Evolutionary conservation across 2,797 vertebrate species (phyloP).

Genomic region (Lithobates sylvaticus): DNA sequence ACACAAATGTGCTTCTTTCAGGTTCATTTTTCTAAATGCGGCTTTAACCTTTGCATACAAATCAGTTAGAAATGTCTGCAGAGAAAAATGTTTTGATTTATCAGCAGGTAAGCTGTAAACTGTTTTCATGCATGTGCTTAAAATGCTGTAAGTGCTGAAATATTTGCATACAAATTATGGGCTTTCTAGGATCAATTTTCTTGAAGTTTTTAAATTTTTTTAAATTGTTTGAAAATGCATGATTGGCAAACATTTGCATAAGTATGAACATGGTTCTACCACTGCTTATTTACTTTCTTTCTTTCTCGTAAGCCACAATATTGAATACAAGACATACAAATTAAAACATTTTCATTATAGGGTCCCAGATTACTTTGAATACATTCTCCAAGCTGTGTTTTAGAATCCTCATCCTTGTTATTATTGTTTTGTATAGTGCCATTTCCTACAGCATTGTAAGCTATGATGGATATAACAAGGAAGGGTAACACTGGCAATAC

Average conservation of each 20-base stretch:
- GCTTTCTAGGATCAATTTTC: rapidly evolving
- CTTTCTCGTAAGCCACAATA: neutral
- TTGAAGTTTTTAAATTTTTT: neutral
- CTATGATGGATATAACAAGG: no score
- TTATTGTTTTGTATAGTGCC: no score
- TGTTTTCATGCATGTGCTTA: neutral
- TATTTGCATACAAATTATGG: constrained; percentile 2
- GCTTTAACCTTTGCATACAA: neutral
- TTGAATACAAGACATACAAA: neutral
- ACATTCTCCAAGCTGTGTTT: no score
- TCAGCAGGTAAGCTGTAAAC: neutral
- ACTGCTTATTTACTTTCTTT: neutral
- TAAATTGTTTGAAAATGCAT: neutral
- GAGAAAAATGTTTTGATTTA: neutral
- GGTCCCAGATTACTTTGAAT: neutral
- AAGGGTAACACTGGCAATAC: no score
- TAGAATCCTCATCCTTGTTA: no score
- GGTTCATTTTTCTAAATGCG: constrained; percentile 5
- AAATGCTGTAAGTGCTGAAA: neutral
- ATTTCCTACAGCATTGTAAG: no score
- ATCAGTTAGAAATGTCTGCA: neutral
- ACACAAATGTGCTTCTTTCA: constrained; percentile 1
- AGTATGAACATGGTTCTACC: neutral
- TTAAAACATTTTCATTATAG: neutral
- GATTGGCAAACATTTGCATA: neutral